Evolutionary conservation across 1,140 invertebrate species (phyloP), one percentile per base, ranked within the genome.

Genomic region (Pinna nobilis): DNA sequence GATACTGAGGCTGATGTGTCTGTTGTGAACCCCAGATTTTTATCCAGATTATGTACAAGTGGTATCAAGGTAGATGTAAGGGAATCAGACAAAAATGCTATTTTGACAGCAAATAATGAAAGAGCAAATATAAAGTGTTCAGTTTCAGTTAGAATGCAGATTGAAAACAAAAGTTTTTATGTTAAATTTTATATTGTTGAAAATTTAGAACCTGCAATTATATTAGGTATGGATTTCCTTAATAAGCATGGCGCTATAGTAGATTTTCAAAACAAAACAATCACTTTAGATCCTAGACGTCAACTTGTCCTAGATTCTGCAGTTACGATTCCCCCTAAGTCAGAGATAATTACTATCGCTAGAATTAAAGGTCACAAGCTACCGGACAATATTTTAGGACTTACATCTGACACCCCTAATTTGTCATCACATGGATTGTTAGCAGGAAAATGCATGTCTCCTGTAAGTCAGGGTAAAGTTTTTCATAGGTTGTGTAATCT

Each of bases 401-500:
- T 51, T 33, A 13, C 33, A 41, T 50, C 30, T 18, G 44, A 50
- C 15, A 35, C 28, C 6, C 64, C 15, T n/a, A 5, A 3, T 66
- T 51, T 66, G 32, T 18, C 63, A 2, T 50, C 47, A 4, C 44
- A 66, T n/a, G 47, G 49, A 15, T 51, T 50, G 39, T 66, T 66
- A 44, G 60, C 60, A 30, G 60, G 18, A n/a, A 63, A 63, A 7
- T 39, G 25, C 5, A 63, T 63, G 15, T 35, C 37, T 3, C 18
- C 39, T 7, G n/a, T 63, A n/a, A 63, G 25, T 2, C 15, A 63
- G 23, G 39, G 23, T 15, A 63, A 35, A 44, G 39, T 63, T 63
- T 37, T 63, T 35, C 60, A 63, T 63, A 35, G 60, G 13, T 2
- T 63, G 13, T 63, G 60, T 44, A 63, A 63, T 44, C 3, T 60